Evolutionary conservation across 2,797 vertebrate species (phyloP).

Genomic region (Sciurus vulgaris): DNA sequence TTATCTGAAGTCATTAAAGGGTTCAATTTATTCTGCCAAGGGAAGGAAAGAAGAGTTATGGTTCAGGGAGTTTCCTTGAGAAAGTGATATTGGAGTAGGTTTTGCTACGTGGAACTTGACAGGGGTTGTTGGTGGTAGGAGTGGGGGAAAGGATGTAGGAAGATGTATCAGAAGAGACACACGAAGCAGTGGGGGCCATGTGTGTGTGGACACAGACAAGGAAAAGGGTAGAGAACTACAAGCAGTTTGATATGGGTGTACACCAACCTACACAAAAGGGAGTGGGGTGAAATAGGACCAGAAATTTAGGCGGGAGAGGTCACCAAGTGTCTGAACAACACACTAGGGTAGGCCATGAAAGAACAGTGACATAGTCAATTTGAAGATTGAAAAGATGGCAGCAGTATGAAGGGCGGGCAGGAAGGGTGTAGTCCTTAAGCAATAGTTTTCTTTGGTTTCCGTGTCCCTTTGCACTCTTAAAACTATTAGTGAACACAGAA

Average conservation of each 20-base stretch:
- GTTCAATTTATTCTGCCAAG: neutral
- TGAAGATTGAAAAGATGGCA: neutral
- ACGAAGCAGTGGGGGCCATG: neutral
- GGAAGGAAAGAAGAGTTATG: neutral
- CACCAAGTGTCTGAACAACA: neutral
- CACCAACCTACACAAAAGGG: neutral
- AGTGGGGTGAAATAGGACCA: neutral
- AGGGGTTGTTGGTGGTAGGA: neutral
- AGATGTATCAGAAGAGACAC: neutral
- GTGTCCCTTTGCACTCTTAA: neutral
- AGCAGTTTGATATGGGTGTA: neutral
- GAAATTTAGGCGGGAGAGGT: neutral
- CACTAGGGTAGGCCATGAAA: neutral
- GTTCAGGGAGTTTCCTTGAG: neutral
- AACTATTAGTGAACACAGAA: neutral
- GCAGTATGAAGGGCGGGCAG: neutral
- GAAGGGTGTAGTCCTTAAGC: neutral
- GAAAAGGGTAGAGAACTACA: neutral
- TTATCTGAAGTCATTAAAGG: neutral
- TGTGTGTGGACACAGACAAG: neutral
- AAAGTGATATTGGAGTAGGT: neutral
- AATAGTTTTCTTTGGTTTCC: neutral
- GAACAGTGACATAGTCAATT: neutral
- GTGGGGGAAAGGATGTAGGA: neutral
- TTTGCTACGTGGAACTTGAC: conserved; percentile 16